These are phyloP conservation scores for Ifrita kowaldi DNA, from an alignment of 2,113 vertebrate genomes.

Conservation along the genomic window DNA sequence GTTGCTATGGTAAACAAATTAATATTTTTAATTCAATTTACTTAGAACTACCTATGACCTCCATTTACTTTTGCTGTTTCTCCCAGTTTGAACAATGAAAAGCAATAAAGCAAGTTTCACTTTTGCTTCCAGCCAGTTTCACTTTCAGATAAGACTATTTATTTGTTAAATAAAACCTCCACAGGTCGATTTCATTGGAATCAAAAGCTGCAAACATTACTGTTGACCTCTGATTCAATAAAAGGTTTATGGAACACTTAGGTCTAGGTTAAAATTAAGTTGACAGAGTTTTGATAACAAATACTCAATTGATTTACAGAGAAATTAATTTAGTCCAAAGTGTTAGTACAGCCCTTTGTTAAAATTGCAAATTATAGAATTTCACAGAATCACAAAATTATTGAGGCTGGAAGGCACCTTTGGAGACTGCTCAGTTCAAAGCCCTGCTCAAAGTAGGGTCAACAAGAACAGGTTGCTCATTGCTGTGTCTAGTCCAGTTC, in stretches of 20 bases:
- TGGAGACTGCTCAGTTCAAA: background rate
- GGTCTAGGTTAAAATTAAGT: conserved; percentile 23
- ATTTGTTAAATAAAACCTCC: background rate
- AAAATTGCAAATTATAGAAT: background rate
- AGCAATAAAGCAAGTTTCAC: conserved; percentile 30
- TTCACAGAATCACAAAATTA: background rate
- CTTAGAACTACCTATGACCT: background rate
- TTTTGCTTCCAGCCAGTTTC: conserved; percentile 27
- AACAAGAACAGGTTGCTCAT: background rate
- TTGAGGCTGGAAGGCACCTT: background rate
- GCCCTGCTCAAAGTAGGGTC: background rate
- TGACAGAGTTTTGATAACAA: conserved; percentile 7
- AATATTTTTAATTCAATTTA: conserved; percentile 3
- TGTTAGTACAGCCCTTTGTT: background rate
- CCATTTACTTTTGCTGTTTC: background rate
- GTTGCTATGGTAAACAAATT: background rate
- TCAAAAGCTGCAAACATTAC: conserved; percentile 8
- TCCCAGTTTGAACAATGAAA: background rate
- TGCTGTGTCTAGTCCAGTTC: background rate
- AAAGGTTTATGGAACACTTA: background rate
- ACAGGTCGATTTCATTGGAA: background rate
- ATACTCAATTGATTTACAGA: conserved; percentile 24
- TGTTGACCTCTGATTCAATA: conserved; percentile 22
- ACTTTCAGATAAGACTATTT: conserved; percentile 11
- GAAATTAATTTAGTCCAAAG: conserved; percentile 18